Evolutionary conservation across 1,140 invertebrate genomes (phyloP), one percentile per base, ranked within the genome.

Genomic region (Drosophila rhopaloa): DNA sequence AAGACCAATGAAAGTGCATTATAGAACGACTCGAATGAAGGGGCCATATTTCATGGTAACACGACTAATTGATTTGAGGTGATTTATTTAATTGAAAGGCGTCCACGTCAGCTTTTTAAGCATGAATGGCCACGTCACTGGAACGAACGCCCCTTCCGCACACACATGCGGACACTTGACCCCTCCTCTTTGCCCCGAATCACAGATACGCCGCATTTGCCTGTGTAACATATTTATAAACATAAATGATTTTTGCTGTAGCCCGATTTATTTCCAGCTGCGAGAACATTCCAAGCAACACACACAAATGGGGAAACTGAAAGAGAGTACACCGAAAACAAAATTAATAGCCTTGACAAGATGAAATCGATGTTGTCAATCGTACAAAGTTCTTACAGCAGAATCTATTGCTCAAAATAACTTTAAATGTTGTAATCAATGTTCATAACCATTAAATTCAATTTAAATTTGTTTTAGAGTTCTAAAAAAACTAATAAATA

Each of bases 181-280:
- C 68, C 66, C 68, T 41, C 65, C 37, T 37, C 61, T 38, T 66
- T 68, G 24, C 46, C 65, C 48, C 47, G 47, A 38, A 11, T 51
- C 47, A 50, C 62, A 70, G 56, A 66, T 60, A 75, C 50, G 63
- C 38, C 44, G 32, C 48, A 65, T 29, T 44, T 72, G 65, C 63
- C 66, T 82, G 51, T 79, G 76, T 88, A 82, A 76, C 66, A 71
- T 81, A 88, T 19, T 0, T 19, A 19, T 82, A 86, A 88, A 88
- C 83, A 88, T 88, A 89, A 86, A 80, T 46, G 67, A 27, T 86
- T 88, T 76, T 88, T 71, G 76, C 75, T 86, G 83, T 77, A 83
- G 67, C 79, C 62, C 79, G 76, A 79, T 77, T 88, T 59, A 84
- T 74, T 89, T 84, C 84, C 84, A 89, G 84, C 84, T 78, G 84